Base-by-base conservation (phyloP, 2,113 vertebrate genomes). In the Marmota flaviventris region DNA sequence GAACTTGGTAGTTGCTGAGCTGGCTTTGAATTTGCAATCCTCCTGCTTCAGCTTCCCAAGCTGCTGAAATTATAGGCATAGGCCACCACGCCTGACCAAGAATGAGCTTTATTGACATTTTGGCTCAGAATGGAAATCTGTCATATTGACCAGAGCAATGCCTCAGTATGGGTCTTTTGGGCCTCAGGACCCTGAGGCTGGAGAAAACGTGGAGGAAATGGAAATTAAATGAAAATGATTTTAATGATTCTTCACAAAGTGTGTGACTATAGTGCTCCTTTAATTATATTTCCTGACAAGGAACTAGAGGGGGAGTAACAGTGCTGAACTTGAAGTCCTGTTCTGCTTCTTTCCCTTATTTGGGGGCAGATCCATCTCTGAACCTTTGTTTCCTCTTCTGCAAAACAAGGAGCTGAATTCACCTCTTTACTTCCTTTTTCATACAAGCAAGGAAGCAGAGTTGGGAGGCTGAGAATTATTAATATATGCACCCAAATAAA, bases 301-400 rank as follows among this genome's bases (percentile, higher is more conserved):
- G 77, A 96, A 95, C 53, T 67, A 48, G 17, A 73, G 34, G 18
- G 5, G 27, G 83, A 82, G 48, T 32, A 83, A 96, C 22, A 87
- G 27, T 76, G 65, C 29, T 92, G n/a, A 93, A 77, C 4, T 39
- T 86, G 73, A 51, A 39, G 5, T 67, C 22, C 2, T 78, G 2
- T 22, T 93, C 18, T 84, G 34, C 17, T 32, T 73, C 67, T 16
- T 83, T 76, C 37, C 27, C 13, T 78, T 96, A 90, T n/a, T 39
- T 85, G 1, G 51, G 25, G 11, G 22, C 20, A 94, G 70, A 58
- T 83, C 37, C 27, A 78, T 90, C 24, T 76, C 58, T 85, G n/a
- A 96, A 83, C 1, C 8, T 61, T 79, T 91, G 45, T 67, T 95
- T 96, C 39, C 32, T 89, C 48, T 89, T 93, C 34, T 79, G 37